Conservation (phyloP, 2,113 vertebrate species). For the Serinus canaria region DNA sequence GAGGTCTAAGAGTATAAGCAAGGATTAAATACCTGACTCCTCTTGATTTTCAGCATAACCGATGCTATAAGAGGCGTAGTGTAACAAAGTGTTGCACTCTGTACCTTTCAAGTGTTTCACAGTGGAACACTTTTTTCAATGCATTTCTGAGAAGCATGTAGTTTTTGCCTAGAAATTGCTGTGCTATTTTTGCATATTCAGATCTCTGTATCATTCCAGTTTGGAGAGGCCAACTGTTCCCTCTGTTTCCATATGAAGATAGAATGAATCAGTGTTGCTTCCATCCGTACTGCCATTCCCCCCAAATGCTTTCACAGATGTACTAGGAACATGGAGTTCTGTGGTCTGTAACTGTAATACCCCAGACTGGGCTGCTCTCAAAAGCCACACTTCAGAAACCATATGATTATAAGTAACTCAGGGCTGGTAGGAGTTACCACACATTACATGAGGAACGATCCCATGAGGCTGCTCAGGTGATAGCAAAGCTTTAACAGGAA, state of each 20-base stretch:
- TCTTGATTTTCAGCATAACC: neutral
- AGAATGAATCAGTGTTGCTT: constrained; percentile 59
- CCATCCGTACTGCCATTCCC: neutral
- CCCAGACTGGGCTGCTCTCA: neutral
- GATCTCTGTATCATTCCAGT: constrained; percentile 27
- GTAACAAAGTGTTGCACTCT: neutral
- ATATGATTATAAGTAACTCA: neutral
- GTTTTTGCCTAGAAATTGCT: constrained; percentile 18
- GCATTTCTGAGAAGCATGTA: neutral
- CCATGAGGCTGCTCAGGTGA: neutral
- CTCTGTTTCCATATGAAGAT: constrained; percentile 40
- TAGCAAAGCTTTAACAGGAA: neutral
- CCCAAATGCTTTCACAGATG: constrained; percentile 58
- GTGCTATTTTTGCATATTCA: constrained; percentile 39
- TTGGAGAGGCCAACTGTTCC: constrained; percentile 57
- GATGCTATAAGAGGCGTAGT: neutral
- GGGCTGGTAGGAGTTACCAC: neutral
- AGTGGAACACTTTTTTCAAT: neutral
- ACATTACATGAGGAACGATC: neutral
- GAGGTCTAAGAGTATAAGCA: neutral
- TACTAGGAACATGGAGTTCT: constrained; percentile 51
- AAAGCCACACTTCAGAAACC: neutral
- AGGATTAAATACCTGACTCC: neutral
- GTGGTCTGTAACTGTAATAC: neutral
- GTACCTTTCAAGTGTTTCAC: neutral